phyloP scores from a whole-genome alignment of 2,888 invertebrate genomes.

The Meteorus colon region DNA sequence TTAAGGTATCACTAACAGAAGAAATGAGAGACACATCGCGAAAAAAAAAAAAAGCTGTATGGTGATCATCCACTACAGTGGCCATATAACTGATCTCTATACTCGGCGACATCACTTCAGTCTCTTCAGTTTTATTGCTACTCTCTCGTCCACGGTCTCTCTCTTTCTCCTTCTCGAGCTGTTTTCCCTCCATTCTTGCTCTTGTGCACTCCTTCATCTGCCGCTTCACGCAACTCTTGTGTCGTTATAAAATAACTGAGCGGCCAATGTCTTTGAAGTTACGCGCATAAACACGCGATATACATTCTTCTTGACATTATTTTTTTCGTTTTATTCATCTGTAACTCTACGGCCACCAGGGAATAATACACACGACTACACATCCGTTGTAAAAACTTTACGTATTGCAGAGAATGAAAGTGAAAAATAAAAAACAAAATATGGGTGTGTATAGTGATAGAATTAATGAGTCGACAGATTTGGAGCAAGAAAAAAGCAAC shows the following conservation, averaged over 20 bases:
- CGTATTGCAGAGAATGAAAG: slow-evolving; percentile 6
- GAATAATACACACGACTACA: slow-evolving; percentile 20
- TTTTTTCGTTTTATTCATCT: neutral
- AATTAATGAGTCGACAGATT: slow-evolving; percentile 15
- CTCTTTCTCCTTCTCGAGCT: neutral
- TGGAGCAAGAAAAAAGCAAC: slow-evolving; percentile 12
- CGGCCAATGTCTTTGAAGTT: slow-evolving; percentile 61
- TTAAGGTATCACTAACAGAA: neutral
- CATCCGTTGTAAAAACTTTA: neutral
- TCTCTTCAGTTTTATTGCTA: neutral
- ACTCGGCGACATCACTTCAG: slow-evolving; percentile 34
- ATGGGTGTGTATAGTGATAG: slow-evolving; percentile 1
- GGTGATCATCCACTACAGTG: slow-evolving; percentile 22
- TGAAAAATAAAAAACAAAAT: slow-evolving; percentile 12
- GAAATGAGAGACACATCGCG: neutral
- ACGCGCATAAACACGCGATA: slow-evolving; percentile 70
- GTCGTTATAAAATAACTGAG: slow-evolving; percentile 46
- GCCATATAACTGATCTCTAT: slow-evolving; percentile 30
- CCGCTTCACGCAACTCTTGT: slow-evolving; percentile 23
- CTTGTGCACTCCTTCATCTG: neutral
- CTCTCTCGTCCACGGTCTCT: slow-evolving; percentile 27
- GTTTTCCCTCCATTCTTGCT: slow-evolving; percentile 1
- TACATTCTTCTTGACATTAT: slow-evolving; percentile 46
- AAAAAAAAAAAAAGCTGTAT: neutral
- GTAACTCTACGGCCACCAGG: slow-evolving; percentile 10